Evolutionary conservation across 2,797 vertebrate species (phyloP), one percentile per base, ranked within the genome.

Genomic region (Choloepus didactylus): DNA sequence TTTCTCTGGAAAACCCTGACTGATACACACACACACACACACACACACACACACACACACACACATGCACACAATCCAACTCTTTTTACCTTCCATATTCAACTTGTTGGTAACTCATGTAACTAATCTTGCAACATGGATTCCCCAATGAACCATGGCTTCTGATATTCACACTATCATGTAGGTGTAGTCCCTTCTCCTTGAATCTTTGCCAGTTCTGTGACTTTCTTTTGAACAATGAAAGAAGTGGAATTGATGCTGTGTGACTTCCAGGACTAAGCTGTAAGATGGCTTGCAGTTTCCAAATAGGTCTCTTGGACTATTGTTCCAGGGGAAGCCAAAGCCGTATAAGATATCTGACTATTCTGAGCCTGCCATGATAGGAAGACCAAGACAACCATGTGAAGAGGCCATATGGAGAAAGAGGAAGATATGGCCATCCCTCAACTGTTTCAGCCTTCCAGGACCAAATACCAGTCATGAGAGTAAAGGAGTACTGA

Each of bases 141-240:
- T n/a, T 29, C 35, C 60, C 6, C 4, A 31, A 3, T 21, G n/a
- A 51, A 29, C 31, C 18, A 0, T 0, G 10, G 16, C 59, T 49
- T 10, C n/a, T 8, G 3, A 9, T 0, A 9, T 0, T 2, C 25
- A 16, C 2, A 15, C 54, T 6, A 38, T 46, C 31, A 2, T 35
- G 35, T 35, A 35, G 35, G 16, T 4, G 25, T 9, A 0, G 25
- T 7, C 11, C 14, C 41, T 9, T 6, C n/a, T 21, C 44, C 12
- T 0, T 0, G 16, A 44, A 6, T 0, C 62, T 25, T 0, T 10
- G 76, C 21, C 21, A 0, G 0, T 0, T 73, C 25, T 18, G 1
- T 0, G 69, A 23, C 25, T 38, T 67, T 27, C 21, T 70, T 44
- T 21, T n/a, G 19, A 12, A 3, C 2, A 3, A 19, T 1, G 6